These are phyloP conservation scores for Sycobia sp. DNA, from an alignment of 1,140 invertebrate species.

Conservation along the genomic window DNA sequence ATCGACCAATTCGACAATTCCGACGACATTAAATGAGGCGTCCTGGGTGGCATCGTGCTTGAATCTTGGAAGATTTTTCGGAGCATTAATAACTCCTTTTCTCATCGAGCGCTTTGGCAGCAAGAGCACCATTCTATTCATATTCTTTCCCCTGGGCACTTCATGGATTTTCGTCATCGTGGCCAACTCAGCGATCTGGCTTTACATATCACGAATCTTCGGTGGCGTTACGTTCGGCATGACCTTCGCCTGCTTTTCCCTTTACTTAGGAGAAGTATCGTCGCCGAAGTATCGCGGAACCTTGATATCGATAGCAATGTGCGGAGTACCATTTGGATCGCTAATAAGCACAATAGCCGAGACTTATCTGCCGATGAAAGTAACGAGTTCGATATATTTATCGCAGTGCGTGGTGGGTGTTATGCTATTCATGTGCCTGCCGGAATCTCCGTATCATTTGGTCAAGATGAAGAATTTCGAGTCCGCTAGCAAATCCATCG, in stretches of 20 bases:
- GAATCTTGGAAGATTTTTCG: conserved; percentile 57
- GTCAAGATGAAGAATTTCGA: conserved; percentile 62
- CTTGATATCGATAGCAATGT: conserved; percentile 68
- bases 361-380: conserved; percentile 63
- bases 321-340: conserved; percentile 62
- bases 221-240: conserved; percentile 70
- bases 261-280: conserved; percentile 71
- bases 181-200: conserved; percentile 57
- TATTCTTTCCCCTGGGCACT: conserved; percentile 64
- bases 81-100: conserved; percentile 45
- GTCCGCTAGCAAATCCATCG: conserved; percentile 66
- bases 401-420: conserved; percentile 63
- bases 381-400: conserved; percentile 62
- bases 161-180: conserved; percentile 68
- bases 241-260: conserved; percentile 67
- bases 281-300: conserved; percentile 68
- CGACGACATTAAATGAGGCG: conserved; percentile 63
- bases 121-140: conserved; percentile 67
- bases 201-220: conserved; percentile 63
- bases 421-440: conserved; percentile 68
- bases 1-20: conserved; percentile 57
- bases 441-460: conserved; percentile 76
- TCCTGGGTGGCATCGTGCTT: conserved; percentile 70
- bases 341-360: conserved; percentile 69
- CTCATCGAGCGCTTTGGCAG: conserved; percentile 65